These are phyloP conservation scores for Brenthis hecate DNA, from an alignment of 2,888 invertebrate genomes.

Conservation along the genomic window DNA sequence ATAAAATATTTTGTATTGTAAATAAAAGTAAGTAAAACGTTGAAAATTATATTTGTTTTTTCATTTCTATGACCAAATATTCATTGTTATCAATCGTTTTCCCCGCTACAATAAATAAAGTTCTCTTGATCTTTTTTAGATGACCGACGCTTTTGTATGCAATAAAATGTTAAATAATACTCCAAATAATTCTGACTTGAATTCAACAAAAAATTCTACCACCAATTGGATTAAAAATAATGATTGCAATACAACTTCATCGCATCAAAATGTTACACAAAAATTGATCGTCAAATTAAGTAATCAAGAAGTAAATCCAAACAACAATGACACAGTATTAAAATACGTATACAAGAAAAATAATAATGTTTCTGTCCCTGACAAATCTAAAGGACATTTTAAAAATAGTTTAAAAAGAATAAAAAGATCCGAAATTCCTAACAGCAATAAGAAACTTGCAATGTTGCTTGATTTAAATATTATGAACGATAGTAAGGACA, in stretches of 20 bases:
- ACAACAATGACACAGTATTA: conserved; percentile 51
- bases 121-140: conserved; percentile 49
- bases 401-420: conserved; percentile 62
- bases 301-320: conserved; percentile 37
- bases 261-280: neutral
- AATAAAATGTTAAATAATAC: conserved; percentile 41
- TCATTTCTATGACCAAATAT: conserved; percentile 18
- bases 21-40: conserved; percentile 31
- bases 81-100: neutral
- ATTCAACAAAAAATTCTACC: neutral
- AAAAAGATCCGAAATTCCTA: conserved; percentile 48
- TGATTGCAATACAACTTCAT: neutral
- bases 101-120: neutral
- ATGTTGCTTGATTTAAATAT: conserved; percentile 49
- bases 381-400: conserved; percentile 57
- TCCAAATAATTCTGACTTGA: conserved; percentile 18
- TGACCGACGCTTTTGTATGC: conserved; percentile 57
- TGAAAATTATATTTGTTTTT: conserved; percentile 21
- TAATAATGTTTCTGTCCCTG: conserved; percentile 40
- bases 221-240: neutral
- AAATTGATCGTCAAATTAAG: conserved; percentile 16
- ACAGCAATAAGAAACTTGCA: neutral
- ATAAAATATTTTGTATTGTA: conserved; percentile 31
- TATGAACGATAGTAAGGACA: conserved; percentile 49
- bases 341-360: conserved; percentile 66